A percentile compares a stretch with the other conserved stretches of the same genome.
These are phyloP conservation scores for Cynocephalus volans DNA, from an alignment of 2,113 vertebrate species.

Conservation along the genomic window DNA sequence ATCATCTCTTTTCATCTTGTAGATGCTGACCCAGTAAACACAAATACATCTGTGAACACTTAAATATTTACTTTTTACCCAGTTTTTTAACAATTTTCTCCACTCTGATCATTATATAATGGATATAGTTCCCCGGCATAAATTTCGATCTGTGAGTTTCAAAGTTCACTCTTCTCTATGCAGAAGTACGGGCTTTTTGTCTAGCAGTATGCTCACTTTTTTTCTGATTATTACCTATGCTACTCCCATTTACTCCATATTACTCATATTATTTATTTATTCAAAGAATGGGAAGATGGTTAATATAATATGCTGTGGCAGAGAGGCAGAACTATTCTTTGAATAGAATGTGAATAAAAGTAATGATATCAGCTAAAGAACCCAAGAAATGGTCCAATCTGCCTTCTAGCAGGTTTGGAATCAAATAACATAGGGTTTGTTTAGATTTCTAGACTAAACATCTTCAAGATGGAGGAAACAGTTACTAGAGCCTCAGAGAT, in stretches of 20 bases:
- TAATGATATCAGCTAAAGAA: neutral
- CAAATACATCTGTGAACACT: slow-evolving; percentile 68
- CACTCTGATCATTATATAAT: slow-evolving; percentile 13
- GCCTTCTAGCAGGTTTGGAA: neutral
- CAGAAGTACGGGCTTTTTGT: neutral
- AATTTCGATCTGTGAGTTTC: neutral
- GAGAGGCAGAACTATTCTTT: neutral
- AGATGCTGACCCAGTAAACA: slow-evolving; percentile 74
- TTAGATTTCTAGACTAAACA: neutral
- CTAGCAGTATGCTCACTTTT: neutral
- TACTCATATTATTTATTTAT: neutral
- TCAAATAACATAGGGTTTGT: neutral
- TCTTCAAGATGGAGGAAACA: neutral
- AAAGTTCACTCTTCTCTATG: neutral
- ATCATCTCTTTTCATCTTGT: slow-evolving; percentile 71
- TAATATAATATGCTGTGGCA: neutral
- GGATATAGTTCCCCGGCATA: neutral
- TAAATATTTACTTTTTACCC: slow-evolving; percentile 52
- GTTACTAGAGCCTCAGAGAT: too few relatives aligned
- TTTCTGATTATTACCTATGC: neutral
- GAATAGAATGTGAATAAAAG: neutral
- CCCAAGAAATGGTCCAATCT: neutral
- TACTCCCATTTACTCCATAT: neutral
- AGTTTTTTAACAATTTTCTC: slow-evolving; percentile 51
- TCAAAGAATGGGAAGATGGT: neutral